Percentiles rank a stretch among this genome's conserved stretches.
These are phyloP conservation scores for Drosophila virilis DNA, from an alignment of 1,140 invertebrate species.

Conservation along the genomic window DNA sequence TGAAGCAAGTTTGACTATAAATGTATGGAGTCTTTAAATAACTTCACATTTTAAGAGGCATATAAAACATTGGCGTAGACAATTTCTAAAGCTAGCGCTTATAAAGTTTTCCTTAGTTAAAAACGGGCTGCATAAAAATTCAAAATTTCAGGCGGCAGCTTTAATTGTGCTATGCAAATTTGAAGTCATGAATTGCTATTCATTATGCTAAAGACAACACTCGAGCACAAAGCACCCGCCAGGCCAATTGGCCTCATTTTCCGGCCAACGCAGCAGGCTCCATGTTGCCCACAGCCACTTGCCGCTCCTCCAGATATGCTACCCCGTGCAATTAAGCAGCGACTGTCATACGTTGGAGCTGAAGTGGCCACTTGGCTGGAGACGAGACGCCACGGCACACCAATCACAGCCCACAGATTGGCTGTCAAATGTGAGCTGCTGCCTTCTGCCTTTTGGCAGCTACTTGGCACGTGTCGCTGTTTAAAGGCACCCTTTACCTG, in stretches of 20 bases:
- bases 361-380: conserved; percentile 66
- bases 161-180: too few species aligned
- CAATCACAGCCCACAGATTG: conserved; percentile 66
- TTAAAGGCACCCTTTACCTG: conserved; percentile 55
- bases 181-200: conserved; percentile 5
- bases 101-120: too few species aligned
- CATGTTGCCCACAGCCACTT: neutral
- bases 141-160: too few species aligned
- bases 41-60: neutral
- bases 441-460: conserved; percentile 68
- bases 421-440: conserved; percentile 63
- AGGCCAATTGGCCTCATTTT: conserved; percentile 61
- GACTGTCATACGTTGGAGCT: conserved; percentile 77
- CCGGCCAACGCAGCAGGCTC: conserved; percentile 36
- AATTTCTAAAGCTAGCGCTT: neutral
- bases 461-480: conserved; percentile 75
- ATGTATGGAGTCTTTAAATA: conserved; percentile 19
- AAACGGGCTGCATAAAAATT: too few species aligned
- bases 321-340: conserved; percentile 67
- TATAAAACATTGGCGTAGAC: too few species aligned
- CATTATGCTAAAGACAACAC: conserved; percentile 24
- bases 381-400: conserved; percentile 19
- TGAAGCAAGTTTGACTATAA: neutral
- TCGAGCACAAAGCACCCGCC: conserved; percentile 18
- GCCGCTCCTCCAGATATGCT: conserved; percentile 7